phyloP scores from a whole-genome alignment of 2,797 vertebrate genomes.

The Takifugu ocellatus region DNA sequence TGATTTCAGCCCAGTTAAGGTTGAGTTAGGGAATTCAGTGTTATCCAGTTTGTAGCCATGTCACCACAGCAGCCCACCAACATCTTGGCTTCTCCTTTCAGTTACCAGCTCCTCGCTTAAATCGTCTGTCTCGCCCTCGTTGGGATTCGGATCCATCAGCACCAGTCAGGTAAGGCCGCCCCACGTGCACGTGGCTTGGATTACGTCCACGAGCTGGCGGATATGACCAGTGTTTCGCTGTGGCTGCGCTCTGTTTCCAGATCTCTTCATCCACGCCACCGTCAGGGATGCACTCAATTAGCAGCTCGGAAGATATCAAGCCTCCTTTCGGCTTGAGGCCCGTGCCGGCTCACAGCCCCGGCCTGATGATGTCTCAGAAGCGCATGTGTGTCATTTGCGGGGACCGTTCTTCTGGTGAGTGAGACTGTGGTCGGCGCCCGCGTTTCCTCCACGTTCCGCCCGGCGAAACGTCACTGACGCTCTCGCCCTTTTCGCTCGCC shows the following conservation, averaged over 20 bases:
- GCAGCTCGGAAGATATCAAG: conserved; percentile 97
- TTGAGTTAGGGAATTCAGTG: neutral
- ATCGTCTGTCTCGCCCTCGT: conserved; percentile 82
- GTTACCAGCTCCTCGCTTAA: conserved; percentile 87
- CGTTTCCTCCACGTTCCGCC: conserved; percentile 6
- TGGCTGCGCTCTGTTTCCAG: conserved; percentile 61
- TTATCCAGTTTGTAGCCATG: conserved; percentile 58
- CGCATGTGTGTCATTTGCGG: conserved; percentile 95
- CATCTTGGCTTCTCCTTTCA: conserved; percentile 82
- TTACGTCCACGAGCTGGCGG: no score
- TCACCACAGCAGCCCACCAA: conserved; percentile 76
- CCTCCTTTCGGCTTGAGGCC: conserved; percentile 92
- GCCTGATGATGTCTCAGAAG: conserved; percentile 84
- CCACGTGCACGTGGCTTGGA: neutral
- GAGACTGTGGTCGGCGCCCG: neutral
- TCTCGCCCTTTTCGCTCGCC: no score
- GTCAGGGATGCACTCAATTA: conserved; percentile 88
- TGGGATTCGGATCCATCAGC: conserved; percentile 86
- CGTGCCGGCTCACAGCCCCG: conserved; percentile 73
- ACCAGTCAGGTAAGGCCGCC: conserved; percentile 82
- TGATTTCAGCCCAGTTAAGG: neutral
- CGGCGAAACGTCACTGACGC: neutral
- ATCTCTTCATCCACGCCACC: conserved; percentile 86
- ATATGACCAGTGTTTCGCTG: neutral
- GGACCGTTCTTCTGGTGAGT: conserved; percentile 13